Conservation (phyloP, 2,888 invertebrate genomes). For the Hypsopygia costalis region DNA sequence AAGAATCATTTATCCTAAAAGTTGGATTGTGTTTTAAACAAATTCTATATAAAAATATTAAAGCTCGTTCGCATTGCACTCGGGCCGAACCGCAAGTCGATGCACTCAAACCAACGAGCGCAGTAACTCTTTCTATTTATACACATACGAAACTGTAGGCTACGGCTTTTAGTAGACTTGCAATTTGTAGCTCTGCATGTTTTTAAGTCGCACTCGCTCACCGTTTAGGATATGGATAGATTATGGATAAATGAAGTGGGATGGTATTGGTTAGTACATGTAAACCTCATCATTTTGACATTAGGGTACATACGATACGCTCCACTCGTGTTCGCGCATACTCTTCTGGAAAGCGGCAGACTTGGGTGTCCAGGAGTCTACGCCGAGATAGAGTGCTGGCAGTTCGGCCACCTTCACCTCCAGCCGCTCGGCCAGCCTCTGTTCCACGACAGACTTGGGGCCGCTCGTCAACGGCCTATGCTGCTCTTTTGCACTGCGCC, state of each 20-base stretch:
- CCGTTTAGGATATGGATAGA: background rate
- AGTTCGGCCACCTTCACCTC: conserved; percentile 79
- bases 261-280: conserved; percentile 39
- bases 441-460: conserved; percentile 65
- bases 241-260: conserved; percentile 3
- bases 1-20: too few species aligned
- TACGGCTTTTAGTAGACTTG: conserved; percentile 14
- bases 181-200: conserved; percentile 7
- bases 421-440: conserved; percentile 70
- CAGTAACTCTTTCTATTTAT: conserved; percentile 36
- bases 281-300: conserved; percentile 6
- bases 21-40: too few species aligned
- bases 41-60: conserved; percentile 25
- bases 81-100: conserved; percentile 41
- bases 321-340: conserved; percentile 80
- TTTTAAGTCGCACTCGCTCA: conserved; percentile 25
- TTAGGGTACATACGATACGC: conserved; percentile 75
- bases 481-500: conserved; percentile 57
- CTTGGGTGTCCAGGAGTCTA: conserved; percentile 88
- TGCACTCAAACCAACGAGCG: conserved; percentile 37
- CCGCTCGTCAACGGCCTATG: conserved; percentile 65
- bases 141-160: conserved; percentile 12
- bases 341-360: conserved; percentile 80
- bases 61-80: conserved; percentile 34
- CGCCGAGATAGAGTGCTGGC: conserved; percentile 86